These are phyloP conservation scores for Drosophila colorata DNA, from an alignment of 2,888 invertebrate genomes.

Conservation along the genomic window DNA sequence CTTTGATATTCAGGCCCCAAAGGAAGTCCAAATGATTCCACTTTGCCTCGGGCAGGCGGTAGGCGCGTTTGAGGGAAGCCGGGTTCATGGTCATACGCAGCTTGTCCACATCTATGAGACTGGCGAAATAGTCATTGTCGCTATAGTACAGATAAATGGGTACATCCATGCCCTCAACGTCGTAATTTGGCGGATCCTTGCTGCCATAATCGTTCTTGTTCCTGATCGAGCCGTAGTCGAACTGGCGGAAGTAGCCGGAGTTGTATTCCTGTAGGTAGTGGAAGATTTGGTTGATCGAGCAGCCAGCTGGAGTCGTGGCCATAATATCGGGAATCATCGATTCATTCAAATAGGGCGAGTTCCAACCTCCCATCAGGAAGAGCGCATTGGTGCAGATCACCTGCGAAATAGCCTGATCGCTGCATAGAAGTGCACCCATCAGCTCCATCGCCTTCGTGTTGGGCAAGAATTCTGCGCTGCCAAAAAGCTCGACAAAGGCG, in stretches of 20 bases:
- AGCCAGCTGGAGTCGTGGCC: constrained; percentile 78
- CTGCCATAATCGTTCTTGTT: constrained; percentile 67
- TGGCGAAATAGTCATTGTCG: constrained; percentile 78
- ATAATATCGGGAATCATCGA: constrained; percentile 75
- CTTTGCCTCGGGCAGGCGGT: constrained; percentile 67
- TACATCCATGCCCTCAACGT: constrained; percentile 59
- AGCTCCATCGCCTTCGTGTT: constrained; percentile 67
- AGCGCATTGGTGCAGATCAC: constrained; percentile 64
- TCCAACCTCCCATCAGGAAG: constrained; percentile 70
- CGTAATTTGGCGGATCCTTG: constrained; percentile 61
- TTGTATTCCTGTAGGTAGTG: constrained; percentile 80
- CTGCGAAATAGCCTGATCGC: constrained; percentile 56
- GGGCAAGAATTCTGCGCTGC: constrained; percentile 76
- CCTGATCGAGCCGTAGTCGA: constrained; percentile 68
- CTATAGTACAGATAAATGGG: constrained; percentile 77
- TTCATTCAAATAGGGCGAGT: constrained; percentile 69
- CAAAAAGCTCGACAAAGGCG: constrained; percentile 68
- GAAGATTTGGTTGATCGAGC: constrained; percentile 73
- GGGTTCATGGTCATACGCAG: constrained; percentile 56
- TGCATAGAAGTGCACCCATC: constrained; percentile 61
- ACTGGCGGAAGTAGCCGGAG: constrained; percentile 68
- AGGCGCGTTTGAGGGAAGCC: constrained; percentile 56
- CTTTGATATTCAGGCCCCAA: constrained; percentile 71
- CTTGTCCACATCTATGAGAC: constrained; percentile 76
- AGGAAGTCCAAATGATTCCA: constrained; percentile 80